Conservation (phyloP, 2,888 invertebrate genomes). For the Drosophila recens region DNA sequence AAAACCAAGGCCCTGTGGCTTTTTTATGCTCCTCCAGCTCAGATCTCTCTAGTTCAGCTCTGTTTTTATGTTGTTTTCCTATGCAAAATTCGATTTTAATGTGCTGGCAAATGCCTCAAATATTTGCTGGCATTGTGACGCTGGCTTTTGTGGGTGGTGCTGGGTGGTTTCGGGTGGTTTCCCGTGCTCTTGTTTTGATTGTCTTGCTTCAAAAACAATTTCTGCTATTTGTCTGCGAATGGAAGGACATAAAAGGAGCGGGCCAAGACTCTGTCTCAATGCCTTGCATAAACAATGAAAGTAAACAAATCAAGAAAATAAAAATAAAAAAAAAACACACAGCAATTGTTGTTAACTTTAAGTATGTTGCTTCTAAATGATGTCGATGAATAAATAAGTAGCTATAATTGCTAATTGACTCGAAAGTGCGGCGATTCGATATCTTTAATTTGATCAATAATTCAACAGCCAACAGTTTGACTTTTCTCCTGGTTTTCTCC, state of each 20-base stretch:
- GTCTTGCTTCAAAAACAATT: constrained; percentile 42
- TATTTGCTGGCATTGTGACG: constrained; percentile 46
- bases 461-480: constrained; percentile 61
- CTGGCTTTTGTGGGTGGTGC: constrained; percentile 2
- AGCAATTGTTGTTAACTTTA: constrained; percentile 7
- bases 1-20: constrained; percentile 63
- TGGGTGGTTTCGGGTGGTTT: neutral
- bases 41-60: constrained; percentile 5
- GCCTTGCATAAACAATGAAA: constrained; percentile 56
- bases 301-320: constrained; percentile 1
- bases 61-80: constrained; percentile 61
- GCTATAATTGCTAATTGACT: constrained; percentile 65
- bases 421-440: constrained; percentile 28
- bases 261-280: constrained; percentile 5
- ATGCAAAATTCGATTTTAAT: constrained; percentile 79
- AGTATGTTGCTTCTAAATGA: constrained; percentile 12
- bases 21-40: constrained; percentile 45
- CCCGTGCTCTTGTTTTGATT: constrained; percentile 36
- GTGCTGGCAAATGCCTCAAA: constrained; percentile 71
- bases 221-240: constrained; percentile 18
- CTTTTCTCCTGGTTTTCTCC: constrained; percentile 12
- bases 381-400: constrained; percentile 25
- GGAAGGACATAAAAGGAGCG: neutral
- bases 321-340: neutral
- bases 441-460: constrained; percentile 69